Conservation (phyloP, 2,888 invertebrate species). For the Agrotis exclamationis region DNA sequence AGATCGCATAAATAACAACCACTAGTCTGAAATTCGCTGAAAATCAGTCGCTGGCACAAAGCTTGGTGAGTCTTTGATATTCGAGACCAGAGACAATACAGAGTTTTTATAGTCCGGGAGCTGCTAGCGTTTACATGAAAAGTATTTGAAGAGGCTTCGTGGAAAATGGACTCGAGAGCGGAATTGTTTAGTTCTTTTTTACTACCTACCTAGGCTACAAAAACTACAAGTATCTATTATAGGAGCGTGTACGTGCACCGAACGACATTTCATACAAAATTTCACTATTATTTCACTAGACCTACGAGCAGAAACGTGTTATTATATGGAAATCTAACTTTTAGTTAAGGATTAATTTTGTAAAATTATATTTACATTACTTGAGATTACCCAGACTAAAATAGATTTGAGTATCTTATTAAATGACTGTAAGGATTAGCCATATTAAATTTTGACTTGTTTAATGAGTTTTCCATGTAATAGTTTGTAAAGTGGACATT, state of each 20-base stretch:
- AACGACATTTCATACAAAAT: too few species aligned
- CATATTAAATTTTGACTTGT: neutral
- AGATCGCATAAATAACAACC: conserved; percentile 29
- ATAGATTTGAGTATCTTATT: neutral
- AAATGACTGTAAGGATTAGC: neutral
- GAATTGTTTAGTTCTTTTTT: too few species aligned
- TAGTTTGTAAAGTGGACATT: neutral
- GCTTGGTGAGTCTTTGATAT: conserved; percentile 48
- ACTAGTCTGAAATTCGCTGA: conserved; percentile 7
- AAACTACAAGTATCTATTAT: too few species aligned
- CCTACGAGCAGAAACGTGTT: neutral
- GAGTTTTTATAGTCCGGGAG: conserved; percentile 29
- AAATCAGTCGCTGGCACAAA: conserved; percentile 30
- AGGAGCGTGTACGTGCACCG: too few species aligned
- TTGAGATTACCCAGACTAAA: neutral
- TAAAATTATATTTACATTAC: neutral
- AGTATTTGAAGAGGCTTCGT: conserved; percentile 9
- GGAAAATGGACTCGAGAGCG: neutral
- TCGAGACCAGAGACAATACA: conserved; percentile 45
- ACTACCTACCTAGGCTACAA: too few species aligned
- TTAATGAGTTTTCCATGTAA: neutral
- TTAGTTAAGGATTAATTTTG: neutral
- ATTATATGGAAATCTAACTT: neutral
- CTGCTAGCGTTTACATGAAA: conserved; percentile 4
- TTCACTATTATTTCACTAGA: too few species aligned